Base-by-base conservation (phyloP, 2,888 invertebrate species). In the Andrena bucephala region DNA sequence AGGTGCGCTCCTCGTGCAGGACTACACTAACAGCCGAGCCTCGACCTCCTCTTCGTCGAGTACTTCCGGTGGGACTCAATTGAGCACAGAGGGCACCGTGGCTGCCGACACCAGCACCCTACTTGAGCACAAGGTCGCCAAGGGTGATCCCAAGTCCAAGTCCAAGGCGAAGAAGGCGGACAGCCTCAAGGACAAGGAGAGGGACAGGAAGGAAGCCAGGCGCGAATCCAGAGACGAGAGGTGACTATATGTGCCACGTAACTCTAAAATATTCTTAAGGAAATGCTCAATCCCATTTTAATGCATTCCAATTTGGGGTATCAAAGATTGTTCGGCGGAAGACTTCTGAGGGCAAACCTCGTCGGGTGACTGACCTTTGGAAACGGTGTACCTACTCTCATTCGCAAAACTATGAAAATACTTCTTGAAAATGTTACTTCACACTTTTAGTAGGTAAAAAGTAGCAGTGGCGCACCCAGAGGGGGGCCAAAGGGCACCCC, bases 1-100 rank as follows among this genome's bases (percentile, higher is more conserved):
- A 89, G 88, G 84, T 81, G 50, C 79, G 52, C 81, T 77, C 77
- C 76, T 86, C 85, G 83, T 74, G 77, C 89, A 94, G 94, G 93
- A 94, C 85, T 93, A 94, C 81, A 93, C 93, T 76, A 93, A 90
- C 85, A 92, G 87, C 85, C 92, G 93, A 88, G 91, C 93, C 81
- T 91, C 93, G 85, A 91, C 92, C 77, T 91, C 93, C 50, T 89
- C 90, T 66, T 80, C 91, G 68, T 77, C 82, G 65, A 77, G 86
- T 50, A 87, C 89, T 75, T 89, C 91, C 82, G 85, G 87, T 68
- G 80, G 79, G 16, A 42, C 0, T 69, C 91, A 87, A 76, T 89
- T 88, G 81, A 91, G 85, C 88, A 87, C 87, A 89, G 91, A 89
- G 87, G 90, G 85, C 89, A 89, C 89, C 67, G 88, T 89, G 75